Evolutionary conservation across 2,113 vertebrate species (phyloP).

Genomic region (Zosterops lateralis): DNA sequence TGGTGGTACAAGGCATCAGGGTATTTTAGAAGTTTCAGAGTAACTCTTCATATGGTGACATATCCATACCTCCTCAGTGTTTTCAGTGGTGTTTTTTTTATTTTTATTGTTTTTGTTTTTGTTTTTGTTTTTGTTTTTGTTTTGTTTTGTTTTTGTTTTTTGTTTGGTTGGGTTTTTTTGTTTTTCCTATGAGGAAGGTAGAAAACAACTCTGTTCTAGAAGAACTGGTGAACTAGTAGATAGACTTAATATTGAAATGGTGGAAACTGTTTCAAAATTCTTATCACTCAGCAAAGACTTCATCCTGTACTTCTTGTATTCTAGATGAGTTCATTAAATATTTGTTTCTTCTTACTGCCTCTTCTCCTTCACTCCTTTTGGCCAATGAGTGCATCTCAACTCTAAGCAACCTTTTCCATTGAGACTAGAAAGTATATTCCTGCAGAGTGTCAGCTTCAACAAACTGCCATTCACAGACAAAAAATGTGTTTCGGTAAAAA

Average conservation of each 20-base stretch:
- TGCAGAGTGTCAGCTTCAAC: not conserved
- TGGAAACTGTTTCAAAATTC: not conserved
- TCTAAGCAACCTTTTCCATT: not conserved
- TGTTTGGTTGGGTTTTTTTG: not conserved
- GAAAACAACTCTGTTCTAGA: not conserved
- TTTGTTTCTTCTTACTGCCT: not conserved
- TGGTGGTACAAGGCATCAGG: not conserved
- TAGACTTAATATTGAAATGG: not conserved
- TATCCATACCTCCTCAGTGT: not conserved
- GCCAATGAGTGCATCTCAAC: not conserved
- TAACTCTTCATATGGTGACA: not conserved
- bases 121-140: not conserved
- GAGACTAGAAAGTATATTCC: not conserved
- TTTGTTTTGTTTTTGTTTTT: not conserved
- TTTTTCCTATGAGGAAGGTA: not conserved
- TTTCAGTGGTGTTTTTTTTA: not conserved
- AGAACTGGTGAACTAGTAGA: not conserved
- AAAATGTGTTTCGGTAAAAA: not conserved
- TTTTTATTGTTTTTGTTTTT: not conserved
- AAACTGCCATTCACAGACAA: not conserved
- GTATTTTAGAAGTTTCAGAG: conserved; percentile 5
- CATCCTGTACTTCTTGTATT: not conserved
- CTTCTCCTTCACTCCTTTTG: not conserved
- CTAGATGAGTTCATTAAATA: not conserved
- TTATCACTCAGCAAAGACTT: not conserved